Evolutionary conservation across 2,113 vertebrate genomes (phyloP), one percentile per base, ranked within the genome.

Genomic region (Amphiprion percula): DNA sequence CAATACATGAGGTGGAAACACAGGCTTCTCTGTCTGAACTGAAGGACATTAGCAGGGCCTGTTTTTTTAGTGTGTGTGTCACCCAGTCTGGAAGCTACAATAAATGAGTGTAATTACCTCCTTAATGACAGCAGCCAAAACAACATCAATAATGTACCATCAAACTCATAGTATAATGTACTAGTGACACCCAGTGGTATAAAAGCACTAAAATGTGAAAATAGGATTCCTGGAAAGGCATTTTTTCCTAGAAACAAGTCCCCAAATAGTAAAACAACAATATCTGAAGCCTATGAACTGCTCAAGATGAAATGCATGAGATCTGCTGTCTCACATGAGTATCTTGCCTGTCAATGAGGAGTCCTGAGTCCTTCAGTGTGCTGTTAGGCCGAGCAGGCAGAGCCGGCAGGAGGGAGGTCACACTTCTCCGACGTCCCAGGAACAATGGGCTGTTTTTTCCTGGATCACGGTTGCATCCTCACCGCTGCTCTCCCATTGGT

Each of bases 401-500:
- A 77, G 80, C 65, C 54, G 61, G 47, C 70, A 16, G 64, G 62
- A 79, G 77, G 70, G 80, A 84, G 86, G 87, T 92, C 84, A 74
- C 79, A 79, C 88, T 91, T 82, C 79, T 91, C 53, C 62, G 33
- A 73, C 71, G 79, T 89, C 84, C 77, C 73, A 64, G 88, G 76
- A 93, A 95, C 93, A 95, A 94, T 94, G 89, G 90, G 54, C 61
- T 94, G 80, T 91, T 93, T 93, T 94, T 94, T 93, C 93, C 93
- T 93, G 92, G 90, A 92, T 93, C 90, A 93, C 91, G 79, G 87
- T 90, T 92, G 91, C 92, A 92, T 94, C 93, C 91, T 90, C 79
- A 77, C 21, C 26, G 5, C 74, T 67, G 74, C 58, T 68, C 78
- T 78, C 79, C 83, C 73, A 94, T 93, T 94, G 93, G 91, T 80